phyloP scores from a whole-genome alignment of 2,888 invertebrate genomes.

The Rhagium mordax region DNA sequence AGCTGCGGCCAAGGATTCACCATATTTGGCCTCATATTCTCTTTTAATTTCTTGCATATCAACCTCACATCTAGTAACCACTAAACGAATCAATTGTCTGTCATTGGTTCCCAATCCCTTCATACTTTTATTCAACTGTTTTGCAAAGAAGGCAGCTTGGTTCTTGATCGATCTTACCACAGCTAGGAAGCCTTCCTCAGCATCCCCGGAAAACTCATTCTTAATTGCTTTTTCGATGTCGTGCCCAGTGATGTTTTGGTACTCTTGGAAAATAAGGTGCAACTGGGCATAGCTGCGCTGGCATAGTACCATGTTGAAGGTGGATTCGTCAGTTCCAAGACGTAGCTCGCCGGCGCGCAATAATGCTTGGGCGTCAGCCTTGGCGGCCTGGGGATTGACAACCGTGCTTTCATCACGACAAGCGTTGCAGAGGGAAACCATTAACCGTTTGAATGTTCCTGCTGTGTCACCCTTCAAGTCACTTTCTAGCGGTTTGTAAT shows the following conservation, averaged over 20 bases:
- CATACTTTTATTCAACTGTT: conserved; percentile 89
- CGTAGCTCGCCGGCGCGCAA: conserved; percentile 80
- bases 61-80: conserved; percentile 87
- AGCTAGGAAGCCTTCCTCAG: conserved; percentile 84
- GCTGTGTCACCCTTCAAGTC: conserved; percentile 91
- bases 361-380: conserved; percentile 86
- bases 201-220: conserved; percentile 88
- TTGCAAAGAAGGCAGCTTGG: conserved; percentile 88
- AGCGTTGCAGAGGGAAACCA: conserved; percentile 88
- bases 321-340: conserved; percentile 89
- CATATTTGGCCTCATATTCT: conserved; percentile 83
- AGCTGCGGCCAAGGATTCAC: conserved; percentile 84
- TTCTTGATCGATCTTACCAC: conserved; percentile 87
- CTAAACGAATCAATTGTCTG: conserved; percentile 85
- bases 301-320: conserved; percentile 88
- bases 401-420: conserved; percentile 86
- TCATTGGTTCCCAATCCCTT: conserved; percentile 93
- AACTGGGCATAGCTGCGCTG: conserved; percentile 82
- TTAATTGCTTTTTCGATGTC: conserved; percentile 85
- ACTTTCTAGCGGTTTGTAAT: conserved; percentile 53
- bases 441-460: conserved; percentile 90
- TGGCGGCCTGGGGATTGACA: conserved; percentile 80
- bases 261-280: conserved; percentile 67
- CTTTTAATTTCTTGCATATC: conserved; percentile 90
- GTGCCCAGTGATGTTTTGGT: conserved; percentile 71